Evolutionary conservation across 2,797 vertebrate species (phyloP).

Genomic region (Sebastes oblongus): DNA sequence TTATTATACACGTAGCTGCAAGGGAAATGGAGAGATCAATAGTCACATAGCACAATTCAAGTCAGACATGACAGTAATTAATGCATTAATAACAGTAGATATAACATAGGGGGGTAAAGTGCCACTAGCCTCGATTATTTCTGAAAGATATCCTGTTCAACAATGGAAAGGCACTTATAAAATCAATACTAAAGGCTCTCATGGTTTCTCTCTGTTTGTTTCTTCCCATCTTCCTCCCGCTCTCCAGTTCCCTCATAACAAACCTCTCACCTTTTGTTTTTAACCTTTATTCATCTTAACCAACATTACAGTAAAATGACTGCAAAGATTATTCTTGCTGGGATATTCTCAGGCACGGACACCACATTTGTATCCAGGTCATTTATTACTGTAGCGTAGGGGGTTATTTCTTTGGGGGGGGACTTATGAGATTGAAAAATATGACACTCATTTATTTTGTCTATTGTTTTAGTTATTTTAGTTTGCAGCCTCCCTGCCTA

Average conservation of each 20-base stretch:
- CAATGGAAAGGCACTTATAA: conserved; percentile 64
- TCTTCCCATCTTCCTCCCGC: conserved; percentile 9
- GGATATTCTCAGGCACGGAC: neutral
- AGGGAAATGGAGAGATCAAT: conserved; percentile 24
- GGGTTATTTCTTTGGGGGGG: neutral
- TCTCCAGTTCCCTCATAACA: conserved; percentile 2
- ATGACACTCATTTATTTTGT: neutral
- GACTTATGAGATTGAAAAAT: neutral
- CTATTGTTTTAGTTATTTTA: neutral
- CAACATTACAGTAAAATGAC: neutral
- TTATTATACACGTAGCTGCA: neutral
- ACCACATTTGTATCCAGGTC: neutral
- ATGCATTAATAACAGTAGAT: conserved; percentile 48
- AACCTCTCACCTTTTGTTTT: conserved; percentile 23
- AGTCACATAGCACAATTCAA: conserved; percentile 34
- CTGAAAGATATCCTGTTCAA: conserved; percentile 58
- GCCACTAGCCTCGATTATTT: conserved; percentile 32
- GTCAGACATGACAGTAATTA: conserved; percentile 61
- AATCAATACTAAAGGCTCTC: conserved; percentile 63
- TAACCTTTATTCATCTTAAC: neutral
- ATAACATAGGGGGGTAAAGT: conserved; percentile 34
- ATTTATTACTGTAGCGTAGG: neutral
- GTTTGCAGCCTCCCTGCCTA: neutral
- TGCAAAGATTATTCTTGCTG: neutral
- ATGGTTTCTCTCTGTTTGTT: conserved; percentile 30